Percentiles rank a stretch among this genome's conserved stretches.
Evolutionary conservation across 2,113 vertebrate species (phyloP).

Genomic region (Nycticryphes semicollaris): DNA sequence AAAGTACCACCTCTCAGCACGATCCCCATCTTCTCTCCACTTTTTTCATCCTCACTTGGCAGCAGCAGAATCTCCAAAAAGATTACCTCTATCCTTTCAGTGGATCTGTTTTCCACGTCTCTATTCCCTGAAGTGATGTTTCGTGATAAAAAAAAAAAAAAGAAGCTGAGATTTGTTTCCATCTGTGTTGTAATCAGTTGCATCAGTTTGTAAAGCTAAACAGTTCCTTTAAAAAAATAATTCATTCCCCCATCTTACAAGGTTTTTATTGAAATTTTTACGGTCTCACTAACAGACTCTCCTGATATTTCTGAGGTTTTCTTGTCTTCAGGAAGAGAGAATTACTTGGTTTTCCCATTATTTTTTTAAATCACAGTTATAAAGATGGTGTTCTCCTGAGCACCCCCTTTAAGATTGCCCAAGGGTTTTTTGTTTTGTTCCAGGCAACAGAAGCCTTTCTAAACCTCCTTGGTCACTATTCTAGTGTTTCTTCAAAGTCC

Average conservation of each 20-base stretch:
- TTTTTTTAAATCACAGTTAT: background rate
- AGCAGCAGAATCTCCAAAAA: background rate
- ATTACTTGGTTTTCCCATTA: background rate
- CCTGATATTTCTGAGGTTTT: background rate
- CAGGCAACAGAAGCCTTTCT: background rate
- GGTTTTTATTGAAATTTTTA: background rate
- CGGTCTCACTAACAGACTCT: background rate
- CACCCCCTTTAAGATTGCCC: background rate
- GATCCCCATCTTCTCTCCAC: background rate
- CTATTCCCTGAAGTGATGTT: background rate
- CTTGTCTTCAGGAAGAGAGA: background rate
- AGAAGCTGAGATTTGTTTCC: background rate
- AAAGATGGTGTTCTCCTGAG: background rate
- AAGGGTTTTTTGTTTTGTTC: background rate
- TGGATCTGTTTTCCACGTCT: background rate
- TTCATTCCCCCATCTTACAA: background rate
- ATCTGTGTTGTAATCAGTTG: background rate
- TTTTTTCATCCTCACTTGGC: background rate
- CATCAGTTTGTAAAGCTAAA: background rate
- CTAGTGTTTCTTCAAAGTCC: background rate
- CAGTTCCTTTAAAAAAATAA: background rate
- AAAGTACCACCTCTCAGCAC: background rate
- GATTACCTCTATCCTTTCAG: background rate
- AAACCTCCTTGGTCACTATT: background rate
- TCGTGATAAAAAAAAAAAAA: background rate